Base-by-base conservation (phyloP, 1,140 invertebrate species). In the Triops longicaudatus region DNA sequence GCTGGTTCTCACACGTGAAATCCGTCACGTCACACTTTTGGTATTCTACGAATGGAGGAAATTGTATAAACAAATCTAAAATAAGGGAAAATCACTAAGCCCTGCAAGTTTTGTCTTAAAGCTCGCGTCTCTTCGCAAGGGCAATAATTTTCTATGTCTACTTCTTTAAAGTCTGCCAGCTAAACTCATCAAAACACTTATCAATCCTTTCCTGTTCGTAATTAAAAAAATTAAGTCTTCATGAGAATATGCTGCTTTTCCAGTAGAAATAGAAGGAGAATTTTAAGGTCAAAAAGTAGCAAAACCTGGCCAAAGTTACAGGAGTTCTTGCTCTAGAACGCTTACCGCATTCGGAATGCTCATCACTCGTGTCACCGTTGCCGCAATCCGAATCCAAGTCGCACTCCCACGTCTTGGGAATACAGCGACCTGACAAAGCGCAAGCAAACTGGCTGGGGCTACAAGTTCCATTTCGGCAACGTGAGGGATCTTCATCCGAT, bases 1-100 rank as follows among this genome's bases (percentile, higher is more conserved):
- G 78, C 27, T 83, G 82, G 79, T 84, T 85, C 42, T 80, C 81
- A 79, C 85, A 86, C 17, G 80, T 78, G 78, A 85, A 86, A 73
- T 85, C 83, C 28, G 79, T 79, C 17, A 76, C 71, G 14, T 80
- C 78, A 79, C 85, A 86, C 73, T 79, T 80, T 14, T 81, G 82
- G 78, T 81, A 82, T 26, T 81, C 82, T 83, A 77, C 22, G 81
- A 81, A 72, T 73, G 76, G 74, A 76, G 27, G 28, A 27, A 63
- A 63, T 63, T 37, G 31, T 37, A 37, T 7, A 37, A 2, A 37
- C 31, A 37, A 37, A 37, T 37, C 31, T 37, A 37, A 37, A 37
- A 37, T 7, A 37, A 2, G 31, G 31, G 2, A 37, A 37, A 2
- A 37, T 4, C 31, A 37, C 31, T 7, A 37, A 2, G 31, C 7